These are phyloP conservation scores for Dromaius novaehollandiae DNA, from an alignment of 2,113 vertebrate species.

Conservation along the genomic window DNA sequence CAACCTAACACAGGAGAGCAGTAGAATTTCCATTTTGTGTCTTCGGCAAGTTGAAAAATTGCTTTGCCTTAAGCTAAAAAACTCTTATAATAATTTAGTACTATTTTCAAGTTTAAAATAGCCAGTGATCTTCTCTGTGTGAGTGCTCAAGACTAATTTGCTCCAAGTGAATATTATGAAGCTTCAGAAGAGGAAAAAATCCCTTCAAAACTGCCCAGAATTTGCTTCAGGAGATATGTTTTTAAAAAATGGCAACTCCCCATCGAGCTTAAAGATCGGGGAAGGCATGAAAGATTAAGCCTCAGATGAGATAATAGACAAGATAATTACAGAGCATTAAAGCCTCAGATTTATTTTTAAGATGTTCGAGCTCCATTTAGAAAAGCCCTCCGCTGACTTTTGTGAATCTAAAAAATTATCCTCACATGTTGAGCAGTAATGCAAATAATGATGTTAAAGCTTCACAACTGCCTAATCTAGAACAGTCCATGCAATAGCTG, in stretches of 20 bases:
- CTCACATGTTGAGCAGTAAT: constrained; percentile 55
- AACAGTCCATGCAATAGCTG: not conserved
- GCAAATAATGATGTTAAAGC: not conserved
- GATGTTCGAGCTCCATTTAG: constrained; percentile 76
- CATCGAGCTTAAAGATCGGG: constrained; percentile 66
- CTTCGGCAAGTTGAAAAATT: not conserved
- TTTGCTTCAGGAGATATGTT: constrained; percentile 53
- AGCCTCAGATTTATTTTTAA: constrained; percentile 79
- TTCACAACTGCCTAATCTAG: constrained; percentile 3
- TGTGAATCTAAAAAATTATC: constrained; percentile 72
- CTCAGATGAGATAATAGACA: constrained; percentile 78
- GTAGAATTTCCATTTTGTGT: not conserved
- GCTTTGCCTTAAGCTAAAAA: not conserved
- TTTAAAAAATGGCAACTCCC: constrained; percentile 24
- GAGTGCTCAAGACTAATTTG: constrained; percentile 43
- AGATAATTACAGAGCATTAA: constrained; percentile 80
- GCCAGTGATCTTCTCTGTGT: not conserved
- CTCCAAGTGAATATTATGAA: constrained; percentile 46
- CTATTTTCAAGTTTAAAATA: constrained; percentile 34
- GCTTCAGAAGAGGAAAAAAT: not conserved
- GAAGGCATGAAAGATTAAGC: constrained; percentile 74
- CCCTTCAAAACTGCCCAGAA: constrained; percentile 48
- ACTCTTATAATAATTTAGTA: not conserved
- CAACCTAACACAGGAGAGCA: not conserved
- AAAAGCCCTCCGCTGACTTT: constrained; percentile 74